Conservation (phyloP, 2,888 invertebrate genomes). For the Pammene aurita region DNA sequence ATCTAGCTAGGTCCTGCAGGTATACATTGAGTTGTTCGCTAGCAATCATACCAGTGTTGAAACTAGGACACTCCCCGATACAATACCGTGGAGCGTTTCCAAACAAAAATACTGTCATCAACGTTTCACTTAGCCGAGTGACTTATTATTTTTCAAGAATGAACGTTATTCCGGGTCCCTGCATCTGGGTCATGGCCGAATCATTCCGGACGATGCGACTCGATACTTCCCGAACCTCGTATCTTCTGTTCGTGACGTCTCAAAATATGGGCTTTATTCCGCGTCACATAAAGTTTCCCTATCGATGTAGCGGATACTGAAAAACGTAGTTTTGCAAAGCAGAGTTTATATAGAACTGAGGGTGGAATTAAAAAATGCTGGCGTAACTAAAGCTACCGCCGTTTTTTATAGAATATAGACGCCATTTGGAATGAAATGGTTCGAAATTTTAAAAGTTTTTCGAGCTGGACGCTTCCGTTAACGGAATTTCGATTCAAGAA, state of each 20-base stretch:
- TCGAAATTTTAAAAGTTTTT: slow-evolving; percentile 27
- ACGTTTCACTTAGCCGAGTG: slow-evolving; percentile 39
- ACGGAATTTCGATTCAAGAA: slow-evolving; percentile 1
- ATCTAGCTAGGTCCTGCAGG: no score
- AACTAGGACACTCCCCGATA: not conserved
- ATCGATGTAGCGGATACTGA: not conserved
- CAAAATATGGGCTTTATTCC: slow-evolving; percentile 8
- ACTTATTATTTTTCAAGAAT: slow-evolving; percentile 43
- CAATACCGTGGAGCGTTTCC: slow-evolving; percentile 21
- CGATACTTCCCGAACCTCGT: slow-evolving; percentile 35
- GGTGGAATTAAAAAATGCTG: slow-evolving; percentile 41
- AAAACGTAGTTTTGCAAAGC: not conserved
- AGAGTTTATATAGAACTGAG: slow-evolving; percentile 49
- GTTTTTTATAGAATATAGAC: slow-evolving; percentile 29
- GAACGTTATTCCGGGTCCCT: slow-evolving; percentile 44
- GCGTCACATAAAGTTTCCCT: slow-evolving; percentile 1
- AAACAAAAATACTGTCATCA: slow-evolving; percentile 39
- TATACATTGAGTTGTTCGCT: no score
- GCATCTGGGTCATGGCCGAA: slow-evolving; percentile 63
- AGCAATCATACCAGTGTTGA: not conserved
- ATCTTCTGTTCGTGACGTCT: not conserved
- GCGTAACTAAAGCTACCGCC: slow-evolving; percentile 14
- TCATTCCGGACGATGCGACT: slow-evolving; percentile 44
- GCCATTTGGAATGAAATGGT: slow-evolving; percentile 24
- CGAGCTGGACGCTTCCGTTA: slow-evolving; percentile 16